Evolutionary conservation across 2,113 vertebrate species (phyloP).

Genomic region (Ammodytes dubius): DNA sequence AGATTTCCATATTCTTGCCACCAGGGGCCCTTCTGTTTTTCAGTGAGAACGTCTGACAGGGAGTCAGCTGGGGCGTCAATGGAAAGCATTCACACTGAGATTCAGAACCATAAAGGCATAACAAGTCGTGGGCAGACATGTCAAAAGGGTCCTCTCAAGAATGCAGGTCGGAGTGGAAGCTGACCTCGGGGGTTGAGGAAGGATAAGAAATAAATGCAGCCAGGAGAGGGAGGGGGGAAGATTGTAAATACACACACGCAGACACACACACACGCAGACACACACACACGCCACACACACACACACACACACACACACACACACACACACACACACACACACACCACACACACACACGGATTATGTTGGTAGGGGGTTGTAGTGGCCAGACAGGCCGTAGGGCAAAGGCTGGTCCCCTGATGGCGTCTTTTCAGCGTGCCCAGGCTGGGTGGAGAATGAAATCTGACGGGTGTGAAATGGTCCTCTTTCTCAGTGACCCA

Average conservation of each 20-base stretch:
- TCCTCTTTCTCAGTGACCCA: constrained; percentile 44
- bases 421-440: constrained; percentile 70
- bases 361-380: constrained; percentile 33
- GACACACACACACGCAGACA: background rate
- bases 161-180: constrained; percentile 64
- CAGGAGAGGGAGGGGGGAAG: constrained; percentile 11
- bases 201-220: constrained; percentile 45
- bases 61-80: constrained; percentile 58
- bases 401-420: constrained; percentile 72
- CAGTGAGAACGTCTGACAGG: constrained; percentile 62
- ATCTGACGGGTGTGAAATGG: constrained; percentile 74
- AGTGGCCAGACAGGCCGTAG: constrained; percentile 51
- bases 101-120: constrained; percentile 54
- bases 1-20: constrained; percentile 44
- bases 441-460: constrained; percentile 59
- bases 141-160: constrained; percentile 61
- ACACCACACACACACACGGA: constrained; percentile 5
- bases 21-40: constrained; percentile 43
- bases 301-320: background rate
- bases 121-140: constrained; percentile 61
- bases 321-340: background rate
- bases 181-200: constrained; percentile 66
- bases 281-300: background rate
- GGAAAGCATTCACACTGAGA: constrained; percentile 52
- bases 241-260: constrained; percentile 4